Evolutionary conservation across 2,113 vertebrate species (phyloP), one percentile per base, ranked within the genome.

Genomic region (Zingel zingel): DNA sequence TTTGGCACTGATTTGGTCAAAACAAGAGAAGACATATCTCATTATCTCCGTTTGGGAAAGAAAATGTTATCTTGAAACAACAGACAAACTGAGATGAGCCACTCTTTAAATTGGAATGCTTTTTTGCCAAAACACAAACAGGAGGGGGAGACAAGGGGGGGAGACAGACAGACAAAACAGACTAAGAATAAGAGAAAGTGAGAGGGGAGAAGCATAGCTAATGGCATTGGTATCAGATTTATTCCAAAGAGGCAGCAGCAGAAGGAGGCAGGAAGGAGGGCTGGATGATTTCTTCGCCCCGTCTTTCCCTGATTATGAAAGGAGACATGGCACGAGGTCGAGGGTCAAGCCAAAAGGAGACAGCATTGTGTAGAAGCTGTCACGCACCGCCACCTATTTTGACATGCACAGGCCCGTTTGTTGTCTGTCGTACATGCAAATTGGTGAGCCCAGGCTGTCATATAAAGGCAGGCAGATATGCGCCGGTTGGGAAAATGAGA

Each of bases 361-460:
- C 98, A 98, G 98, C 95, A 98, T 98, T 98, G 97, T 99, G 98
- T 97, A 96, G 97, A 93, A 97, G 96, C 98, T 99, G 98, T 99
- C 98, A 99, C 95, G 97, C 98, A 97, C 97, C 97, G 97, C 97
- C 97, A 98, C 98, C 98, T 99, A 98, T 97, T 99, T 97, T 99
- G 97, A 99, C 98, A 99, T 98, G 97, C 98, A 98, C 96, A 94
- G 97, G 96, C 96, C 97, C 97, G 97, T 98, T 98, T 98, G 98
- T 99, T 99, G 98, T 99, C 98, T 99, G 97, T 99, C 95, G 97
- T 98, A 98, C 98, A 99, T 99, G 98, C 98, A 99, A 99, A 99
- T 99, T 96, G 97, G 90, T 88, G 96, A 97, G 96, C 97, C 96
- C 96, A 95, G 97, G 97, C 98, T 99, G 98, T 99, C 98, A 98